A percentile compares a stretch with the other conserved stretches of the same genome.
These are phyloP conservation scores for Corydoras maculifer DNA, from an alignment of 2,113 vertebrate genomes.

Conservation along the genomic window DNA sequence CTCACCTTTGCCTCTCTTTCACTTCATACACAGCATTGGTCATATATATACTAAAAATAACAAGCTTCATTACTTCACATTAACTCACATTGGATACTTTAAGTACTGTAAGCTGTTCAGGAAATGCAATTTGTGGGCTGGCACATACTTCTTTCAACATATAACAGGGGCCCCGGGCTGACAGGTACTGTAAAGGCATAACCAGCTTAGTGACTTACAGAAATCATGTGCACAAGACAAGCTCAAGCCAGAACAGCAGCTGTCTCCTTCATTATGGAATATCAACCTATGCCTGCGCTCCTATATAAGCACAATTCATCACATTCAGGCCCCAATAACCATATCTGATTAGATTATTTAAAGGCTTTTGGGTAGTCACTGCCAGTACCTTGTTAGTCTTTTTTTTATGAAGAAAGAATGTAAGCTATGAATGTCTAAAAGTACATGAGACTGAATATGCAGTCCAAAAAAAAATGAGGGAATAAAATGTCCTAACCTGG, in stretches of 20 bases:
- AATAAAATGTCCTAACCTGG: slow-evolving; percentile 35
- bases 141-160: not conserved
- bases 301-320: slow-evolving; percentile 9
- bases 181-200: slow-evolving; percentile 38
- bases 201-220: slow-evolving; percentile 17
- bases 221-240: slow-evolving; percentile 31
- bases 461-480: slow-evolving; percentile 25
- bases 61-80: too few relatives aligned
- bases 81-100: not conserved
- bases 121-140: slow-evolving; percentile 19
- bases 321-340: slow-evolving; percentile 16
- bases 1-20: not conserved
- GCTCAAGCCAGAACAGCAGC: not conserved
- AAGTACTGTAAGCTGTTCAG: slow-evolving; percentile 1
- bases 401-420: slow-evolving; percentile 12
- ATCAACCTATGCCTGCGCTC: slow-evolving; percentile 13
- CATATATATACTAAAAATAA: too few relatives aligned
- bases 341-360: slow-evolving; percentile 24
- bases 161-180: slow-evolving; percentile 31
- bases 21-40: not conserved
- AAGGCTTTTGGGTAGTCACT: slow-evolving; percentile 9
- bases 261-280: slow-evolving; percentile 9
- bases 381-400: slow-evolving; percentile 8
- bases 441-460: slow-evolving; percentile 14
- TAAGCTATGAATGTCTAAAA: slow-evolving; percentile 26